phyloP scores from a whole-genome alignment of 2,888 invertebrate species.

The Buathra laborator region DNA sequence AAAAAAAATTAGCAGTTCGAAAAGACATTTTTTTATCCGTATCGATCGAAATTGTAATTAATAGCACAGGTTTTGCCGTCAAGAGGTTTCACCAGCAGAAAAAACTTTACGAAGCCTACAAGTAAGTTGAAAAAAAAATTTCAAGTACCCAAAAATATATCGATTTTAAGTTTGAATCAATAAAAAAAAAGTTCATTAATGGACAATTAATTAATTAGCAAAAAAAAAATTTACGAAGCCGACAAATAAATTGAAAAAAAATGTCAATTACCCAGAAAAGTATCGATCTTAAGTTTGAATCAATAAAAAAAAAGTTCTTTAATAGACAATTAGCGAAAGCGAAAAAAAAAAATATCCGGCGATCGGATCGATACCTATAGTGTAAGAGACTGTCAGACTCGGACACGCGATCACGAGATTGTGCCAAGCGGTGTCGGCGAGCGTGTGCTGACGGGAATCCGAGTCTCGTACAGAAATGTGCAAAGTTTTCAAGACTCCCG shows the following conservation, averaged over 20 bases:
- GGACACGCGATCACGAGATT: constrained; percentile 83
- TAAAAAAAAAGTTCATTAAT: neutral
- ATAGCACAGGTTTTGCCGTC: too few species aligned
- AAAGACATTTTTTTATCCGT: too few species aligned
- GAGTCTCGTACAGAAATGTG: constrained; percentile 85
- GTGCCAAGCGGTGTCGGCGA: constrained; percentile 84
- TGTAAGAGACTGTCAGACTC: constrained; percentile 83
- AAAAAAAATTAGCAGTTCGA: too few species aligned
- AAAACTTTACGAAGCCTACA: too few species aligned
- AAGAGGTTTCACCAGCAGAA: too few species aligned
- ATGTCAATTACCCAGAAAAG: too few species aligned
- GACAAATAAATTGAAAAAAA: too few species aligned
- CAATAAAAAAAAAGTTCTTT: neutral
- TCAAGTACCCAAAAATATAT: too few species aligned
- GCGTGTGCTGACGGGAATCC: constrained; percentile 83
- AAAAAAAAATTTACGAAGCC: too few species aligned
- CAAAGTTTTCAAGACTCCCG: constrained; percentile 81
- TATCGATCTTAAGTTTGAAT: too few species aligned
- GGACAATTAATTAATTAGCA: neutral
- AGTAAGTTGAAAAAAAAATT: too few species aligned
- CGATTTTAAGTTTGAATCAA: neutral
- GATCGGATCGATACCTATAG: constrained; percentile 76
- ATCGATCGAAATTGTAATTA: too few species aligned
- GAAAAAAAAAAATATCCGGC: neutral
- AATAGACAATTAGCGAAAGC: neutral